A percentile compares a stretch with the other conserved stretches of the same genome.
phyloP scores from a whole-genome alignment of 2,797 vertebrate species.

The Pitangus sulphuratus region DNA sequence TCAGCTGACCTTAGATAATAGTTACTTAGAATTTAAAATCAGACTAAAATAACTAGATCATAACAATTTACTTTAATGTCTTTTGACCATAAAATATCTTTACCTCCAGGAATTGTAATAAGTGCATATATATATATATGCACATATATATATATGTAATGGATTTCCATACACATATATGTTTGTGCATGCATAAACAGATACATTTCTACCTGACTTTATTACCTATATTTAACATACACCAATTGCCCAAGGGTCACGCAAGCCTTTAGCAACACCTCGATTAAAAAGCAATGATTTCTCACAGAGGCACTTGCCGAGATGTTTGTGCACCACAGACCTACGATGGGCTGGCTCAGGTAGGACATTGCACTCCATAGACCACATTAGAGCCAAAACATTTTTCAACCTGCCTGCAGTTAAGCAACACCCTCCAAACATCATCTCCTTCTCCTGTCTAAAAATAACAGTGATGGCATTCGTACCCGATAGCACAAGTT shows the following conservation, averaged over 20 bases:
- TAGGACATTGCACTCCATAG: rapidly evolving
- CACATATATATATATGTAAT: rapidly evolving
- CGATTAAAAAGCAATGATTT: neutral
- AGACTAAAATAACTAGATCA: neutral
- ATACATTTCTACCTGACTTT: neutral
- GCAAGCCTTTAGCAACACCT: neutral
- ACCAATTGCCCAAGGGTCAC: neutral
- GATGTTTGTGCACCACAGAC: neutral
- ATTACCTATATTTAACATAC: neutral
- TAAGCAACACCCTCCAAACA: neutral
- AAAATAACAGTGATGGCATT: neutral
- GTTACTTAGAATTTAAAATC: neutral
- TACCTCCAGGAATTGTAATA: neutral
- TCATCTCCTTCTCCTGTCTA: neutral
- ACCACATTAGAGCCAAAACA: neutral
- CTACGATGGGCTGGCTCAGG: rapidly evolving
- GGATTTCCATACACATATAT: rapidly evolving
- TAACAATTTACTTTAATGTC: neutral
- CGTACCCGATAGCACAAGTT: rapidly evolving
- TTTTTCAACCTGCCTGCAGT: neutral
- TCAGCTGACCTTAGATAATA: neutral
- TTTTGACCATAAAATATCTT: neutral
- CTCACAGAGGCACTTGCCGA: neutral
- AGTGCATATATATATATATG: neutral
- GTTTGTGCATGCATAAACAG: neutral